Evolutionary conservation across 2,888 invertebrate genomes (phyloP).

Genomic region (Amaurobius ferox): DNA sequence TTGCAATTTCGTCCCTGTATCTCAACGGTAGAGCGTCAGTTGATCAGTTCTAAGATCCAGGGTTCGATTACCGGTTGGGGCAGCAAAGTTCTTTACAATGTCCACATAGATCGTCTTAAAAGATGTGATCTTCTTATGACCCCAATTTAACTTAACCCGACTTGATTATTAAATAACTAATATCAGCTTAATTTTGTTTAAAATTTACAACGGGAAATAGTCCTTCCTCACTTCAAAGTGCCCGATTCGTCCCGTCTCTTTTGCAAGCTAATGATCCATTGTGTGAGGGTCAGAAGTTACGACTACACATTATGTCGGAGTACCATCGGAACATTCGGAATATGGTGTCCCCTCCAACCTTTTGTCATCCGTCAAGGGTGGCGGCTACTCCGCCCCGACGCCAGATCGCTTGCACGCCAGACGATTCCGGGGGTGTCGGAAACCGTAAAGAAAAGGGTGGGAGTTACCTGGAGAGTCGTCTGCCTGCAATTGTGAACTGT

Average conservation of each 20-base stretch:
- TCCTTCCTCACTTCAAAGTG: not conserved
- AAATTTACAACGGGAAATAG: too few relatives aligned
- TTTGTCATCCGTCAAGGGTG: slow-evolving; percentile 67
- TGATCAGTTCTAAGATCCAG: too few relatives aligned
- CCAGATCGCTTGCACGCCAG: slow-evolving; percentile 43
- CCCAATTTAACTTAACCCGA: too few relatives aligned
- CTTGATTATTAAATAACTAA: too few relatives aligned
- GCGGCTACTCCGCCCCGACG: slow-evolving; percentile 56
- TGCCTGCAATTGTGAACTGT: slow-evolving; percentile 18
- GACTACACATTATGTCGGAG: slow-evolving; percentile 7
- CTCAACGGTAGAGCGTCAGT: too few relatives aligned
- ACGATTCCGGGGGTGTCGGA: slow-evolving; percentile 35
- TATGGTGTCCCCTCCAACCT: slow-evolving; percentile 23
- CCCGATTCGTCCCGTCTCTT: not conserved
- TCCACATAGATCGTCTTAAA: too few relatives aligned
- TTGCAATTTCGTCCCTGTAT: too few relatives aligned
- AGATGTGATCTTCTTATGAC: too few relatives aligned
- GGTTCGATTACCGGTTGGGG: too few relatives aligned
- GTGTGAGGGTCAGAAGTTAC: slow-evolving; percentile 3
- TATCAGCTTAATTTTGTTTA: too few relatives aligned
- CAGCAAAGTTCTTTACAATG: too few relatives aligned
- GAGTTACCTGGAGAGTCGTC: slow-evolving; percentile 44
- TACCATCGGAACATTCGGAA: not conserved
- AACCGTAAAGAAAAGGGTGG: slow-evolving; percentile 59
- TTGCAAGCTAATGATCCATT: not conserved